Conservation (phyloP, 2,888 invertebrate genomes). For the Drosophila parthenogenetica region DNA sequence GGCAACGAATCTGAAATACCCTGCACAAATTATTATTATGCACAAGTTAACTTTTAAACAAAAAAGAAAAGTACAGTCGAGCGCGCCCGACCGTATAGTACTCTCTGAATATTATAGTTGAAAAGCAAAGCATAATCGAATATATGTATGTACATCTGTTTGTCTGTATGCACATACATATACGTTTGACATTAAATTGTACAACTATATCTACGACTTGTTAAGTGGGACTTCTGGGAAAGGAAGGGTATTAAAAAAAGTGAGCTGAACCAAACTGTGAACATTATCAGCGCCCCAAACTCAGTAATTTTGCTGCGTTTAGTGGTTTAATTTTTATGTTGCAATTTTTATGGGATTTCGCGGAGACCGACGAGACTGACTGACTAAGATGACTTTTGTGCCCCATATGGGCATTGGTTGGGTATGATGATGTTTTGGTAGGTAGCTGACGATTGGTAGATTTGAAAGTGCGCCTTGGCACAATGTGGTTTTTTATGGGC, state of each 20-base stretch:
- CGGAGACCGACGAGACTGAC: slow-evolving; percentile 27
- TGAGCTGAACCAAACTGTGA: slow-evolving; percentile 30
- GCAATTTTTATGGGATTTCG: slow-evolving; percentile 69
- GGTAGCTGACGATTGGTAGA: slow-evolving; percentile 25
- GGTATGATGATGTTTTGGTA: slow-evolving; percentile 25
- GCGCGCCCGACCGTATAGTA: too few relatives aligned
- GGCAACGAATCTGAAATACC: neutral
- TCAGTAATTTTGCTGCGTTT: slow-evolving; percentile 66
- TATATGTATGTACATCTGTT: too few relatives aligned
- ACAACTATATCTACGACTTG: too few relatives aligned
- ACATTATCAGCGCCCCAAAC: slow-evolving; percentile 45
- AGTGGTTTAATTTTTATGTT: slow-evolving; percentile 79
- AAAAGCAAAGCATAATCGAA: too few relatives aligned
- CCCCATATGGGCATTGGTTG: neutral
- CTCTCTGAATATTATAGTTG: too few relatives aligned
- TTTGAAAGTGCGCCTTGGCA: slow-evolving; percentile 68
- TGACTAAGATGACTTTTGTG: neutral
- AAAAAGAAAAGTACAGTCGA: too few relatives aligned
- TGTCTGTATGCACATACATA: too few relatives aligned
- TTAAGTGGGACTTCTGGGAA: too few relatives aligned
- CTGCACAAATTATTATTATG: neutral
- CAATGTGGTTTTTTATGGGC: slow-evolving; percentile 76
- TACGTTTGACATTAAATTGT: too few relatives aligned
- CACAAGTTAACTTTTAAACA: too few relatives aligned
- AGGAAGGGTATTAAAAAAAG: slow-evolving; percentile 1